Evolutionary conservation across 2,888 invertebrate genomes (phyloP).

Genomic region (Scaptomyza reducta): DNA sequence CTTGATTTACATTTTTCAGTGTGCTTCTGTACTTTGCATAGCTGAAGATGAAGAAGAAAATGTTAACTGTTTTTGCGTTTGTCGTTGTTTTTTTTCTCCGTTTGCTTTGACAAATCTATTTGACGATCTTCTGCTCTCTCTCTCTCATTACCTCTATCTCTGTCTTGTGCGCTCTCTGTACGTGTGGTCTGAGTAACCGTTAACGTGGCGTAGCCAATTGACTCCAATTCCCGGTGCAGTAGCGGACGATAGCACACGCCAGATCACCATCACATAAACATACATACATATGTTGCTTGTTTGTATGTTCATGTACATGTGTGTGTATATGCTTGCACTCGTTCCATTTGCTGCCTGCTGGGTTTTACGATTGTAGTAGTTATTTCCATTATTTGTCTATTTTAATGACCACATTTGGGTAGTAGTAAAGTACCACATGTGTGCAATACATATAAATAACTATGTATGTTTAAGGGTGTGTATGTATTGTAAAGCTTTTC

Average conservation of each 20-base stretch:
- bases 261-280: constrained; percentile 2
- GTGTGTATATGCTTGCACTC: constrained; percentile 1
- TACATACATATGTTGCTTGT: background rate
- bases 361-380: constrained; percentile 31
- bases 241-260: constrained; percentile 28
- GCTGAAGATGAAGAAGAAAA: background rate
- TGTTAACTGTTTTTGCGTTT: constrained; percentile 6
- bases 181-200: constrained; percentile 35
- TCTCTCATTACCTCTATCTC: background rate
- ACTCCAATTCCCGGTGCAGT: constrained; percentile 41
- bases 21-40: constrained; percentile 6
- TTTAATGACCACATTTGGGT: constrained; percentile 33
- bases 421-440: constrained; percentile 13
- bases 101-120: constrained; percentile 53
- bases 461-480: background rate
- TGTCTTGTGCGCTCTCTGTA: constrained; percentile 4
- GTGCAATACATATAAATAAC: constrained; percentile 2
- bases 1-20: background rate
- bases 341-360: constrained; percentile 34
- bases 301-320: background rate
- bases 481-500: constrained; percentile 8
- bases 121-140: constrained; percentile 29
- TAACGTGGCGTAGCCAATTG: constrained; percentile 54
- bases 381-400: constrained; percentile 39
- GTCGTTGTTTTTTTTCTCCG: constrained; percentile 12